Percentiles rank a stretch among this genome's conserved stretches.
Evolutionary conservation across 2,113 vertebrate species (phyloP).

Genomic region (Passer domesticus): DNA sequence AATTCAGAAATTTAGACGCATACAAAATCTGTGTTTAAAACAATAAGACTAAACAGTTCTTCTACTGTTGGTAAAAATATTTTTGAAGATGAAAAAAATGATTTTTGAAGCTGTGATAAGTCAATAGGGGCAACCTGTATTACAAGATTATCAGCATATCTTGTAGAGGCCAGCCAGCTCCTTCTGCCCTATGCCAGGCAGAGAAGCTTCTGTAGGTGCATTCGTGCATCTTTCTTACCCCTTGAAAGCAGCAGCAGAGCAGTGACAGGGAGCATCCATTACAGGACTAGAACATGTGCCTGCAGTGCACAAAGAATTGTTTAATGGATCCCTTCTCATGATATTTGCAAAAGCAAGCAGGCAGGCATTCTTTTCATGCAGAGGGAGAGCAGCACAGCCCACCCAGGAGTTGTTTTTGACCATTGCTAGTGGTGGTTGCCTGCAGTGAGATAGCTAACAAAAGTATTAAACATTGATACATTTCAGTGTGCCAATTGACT

Average conservation of each 20-base stretch:
- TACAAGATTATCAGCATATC: background rate
- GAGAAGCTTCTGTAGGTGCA: background rate
- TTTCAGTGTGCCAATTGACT: conserved; percentile 4
- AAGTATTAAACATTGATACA: conserved; percentile 17
- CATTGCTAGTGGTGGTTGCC: background rate
- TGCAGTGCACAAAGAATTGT: background rate
- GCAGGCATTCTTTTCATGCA: background rate
- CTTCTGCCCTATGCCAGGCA: background rate
- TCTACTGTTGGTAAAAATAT: background rate
- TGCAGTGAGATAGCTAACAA: background rate
- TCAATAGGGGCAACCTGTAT: background rate
- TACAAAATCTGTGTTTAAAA: background rate
- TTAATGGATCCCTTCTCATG: background rate
- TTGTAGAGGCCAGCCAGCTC: background rate
- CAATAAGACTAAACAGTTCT: background rate
- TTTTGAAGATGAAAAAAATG: background rate
- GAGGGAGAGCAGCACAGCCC: background rate
- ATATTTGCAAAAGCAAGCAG: background rate
- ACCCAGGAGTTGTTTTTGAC: background rate
- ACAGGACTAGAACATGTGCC: background rate
- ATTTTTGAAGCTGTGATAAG: background rate
- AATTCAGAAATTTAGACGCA: background rate
- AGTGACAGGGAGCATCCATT: background rate
- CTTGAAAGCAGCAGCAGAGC: background rate
- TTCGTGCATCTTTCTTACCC: rapidly evolving